phyloP scores from a whole-genome alignment of 2,888 invertebrate species.

The Eucera pruinosa region DNA sequence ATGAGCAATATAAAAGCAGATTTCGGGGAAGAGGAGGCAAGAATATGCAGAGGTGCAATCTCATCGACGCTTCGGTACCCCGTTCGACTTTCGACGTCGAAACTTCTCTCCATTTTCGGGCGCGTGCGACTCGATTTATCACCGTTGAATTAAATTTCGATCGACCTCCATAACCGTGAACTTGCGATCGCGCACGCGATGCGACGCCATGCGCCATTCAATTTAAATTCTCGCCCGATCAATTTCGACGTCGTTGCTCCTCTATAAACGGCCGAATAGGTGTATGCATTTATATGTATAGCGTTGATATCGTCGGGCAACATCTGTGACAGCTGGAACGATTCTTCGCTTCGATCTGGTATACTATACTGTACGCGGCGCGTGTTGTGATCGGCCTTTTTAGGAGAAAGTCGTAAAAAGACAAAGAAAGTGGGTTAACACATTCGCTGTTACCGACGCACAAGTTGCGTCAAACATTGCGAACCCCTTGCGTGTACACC shows the following conservation, averaged over 20 bases:
- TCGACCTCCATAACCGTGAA: conserved; percentile 40
- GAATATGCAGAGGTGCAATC: not conserved
- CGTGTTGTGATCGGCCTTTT: conserved; percentile 26
- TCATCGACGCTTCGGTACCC: not conserved
- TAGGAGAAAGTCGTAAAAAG: conserved; percentile 56
- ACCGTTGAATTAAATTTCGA: conserved; percentile 34
- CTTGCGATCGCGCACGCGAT: conserved; percentile 18
- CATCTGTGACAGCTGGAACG: conserved; percentile 33
- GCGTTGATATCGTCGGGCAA: conserved; percentile 5
- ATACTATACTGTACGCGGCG: too few species aligned
- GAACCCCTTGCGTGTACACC: too few species aligned
- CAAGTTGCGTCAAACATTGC: too few species aligned
- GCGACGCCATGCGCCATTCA: conserved; percentile 19
- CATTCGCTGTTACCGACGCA: too few species aligned
- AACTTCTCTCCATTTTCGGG: conserved; percentile 29
- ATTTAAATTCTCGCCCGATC: conserved; percentile 32
- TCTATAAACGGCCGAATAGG: not conserved
- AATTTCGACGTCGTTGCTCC: conserved; percentile 17
- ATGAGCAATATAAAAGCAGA: not conserved
- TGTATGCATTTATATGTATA: not conserved
- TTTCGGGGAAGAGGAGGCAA: not conserved
- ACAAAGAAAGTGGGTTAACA: conserved; percentile 51
- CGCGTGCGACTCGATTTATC: conserved; percentile 23
- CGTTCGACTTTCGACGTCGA: not conserved
- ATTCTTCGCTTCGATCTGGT: conserved; percentile 1